Percentiles rank a stretch among this genome's conserved stretches.
Evolutionary conservation across 64 coral and sea anemone species (phyloP).

Genomic region (Exaiptasia diaphana): DNA sequence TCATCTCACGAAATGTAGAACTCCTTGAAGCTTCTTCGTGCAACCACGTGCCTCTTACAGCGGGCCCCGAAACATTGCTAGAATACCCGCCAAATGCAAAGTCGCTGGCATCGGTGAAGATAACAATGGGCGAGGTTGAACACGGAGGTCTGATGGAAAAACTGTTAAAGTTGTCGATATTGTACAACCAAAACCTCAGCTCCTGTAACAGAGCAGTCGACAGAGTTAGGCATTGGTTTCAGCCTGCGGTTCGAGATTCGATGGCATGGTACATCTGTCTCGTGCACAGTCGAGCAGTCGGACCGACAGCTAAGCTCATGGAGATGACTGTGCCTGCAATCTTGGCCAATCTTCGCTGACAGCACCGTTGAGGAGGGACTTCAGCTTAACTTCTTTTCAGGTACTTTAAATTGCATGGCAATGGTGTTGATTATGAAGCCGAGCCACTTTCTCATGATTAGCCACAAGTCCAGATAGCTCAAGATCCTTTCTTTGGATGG

Average conservation of each 20-base stretch:
- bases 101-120: constrained; percentile 50
- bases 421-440: neutral
- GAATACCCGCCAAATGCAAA: constrained; percentile 47
- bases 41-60: constrained; percentile 18
- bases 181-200: constrained; percentile 55
- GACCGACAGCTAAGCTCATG: constrained; percentile 41
- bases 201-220: neutral
- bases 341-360: constrained; percentile 28
- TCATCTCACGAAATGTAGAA: constrained; percentile 47
- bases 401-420: neutral
- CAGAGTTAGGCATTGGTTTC: neutral
- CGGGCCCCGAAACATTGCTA: neutral
- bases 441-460: constrained; percentile 23
- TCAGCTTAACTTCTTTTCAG: neutral
- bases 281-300: constrained; percentile 35
- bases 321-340: constrained; percentile 47
- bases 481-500: constrained; percentile 27
- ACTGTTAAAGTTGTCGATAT: constrained; percentile 67
- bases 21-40: neutral
- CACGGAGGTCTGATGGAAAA: constrained; percentile 30
- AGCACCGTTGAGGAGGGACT: constrained; percentile 22
- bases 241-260: constrained; percentile 23
- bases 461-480: neutral
- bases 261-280: constrained; percentile 38
- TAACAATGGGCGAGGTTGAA: neutral